Percentiles rank a stretch among this genome's conserved stretches.
Conservation (phyloP, 2,888 invertebrate genomes). For the Boloria euphrosyne region DNA sequence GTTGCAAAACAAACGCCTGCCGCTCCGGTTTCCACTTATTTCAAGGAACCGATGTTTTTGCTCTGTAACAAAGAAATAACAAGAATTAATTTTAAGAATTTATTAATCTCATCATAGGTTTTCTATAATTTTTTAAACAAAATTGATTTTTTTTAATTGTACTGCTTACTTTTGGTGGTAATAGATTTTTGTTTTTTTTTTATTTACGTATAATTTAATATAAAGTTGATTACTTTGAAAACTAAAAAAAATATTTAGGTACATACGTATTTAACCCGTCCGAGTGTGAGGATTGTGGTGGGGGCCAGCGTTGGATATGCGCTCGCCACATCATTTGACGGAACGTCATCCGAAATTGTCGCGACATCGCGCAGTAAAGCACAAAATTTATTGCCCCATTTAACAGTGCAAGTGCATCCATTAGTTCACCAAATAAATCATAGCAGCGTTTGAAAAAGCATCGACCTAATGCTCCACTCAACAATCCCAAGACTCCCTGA, state of each 20-base stretch:
- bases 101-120: no score
- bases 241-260: slow-evolving; percentile 36
- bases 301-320: slow-evolving; percentile 71
- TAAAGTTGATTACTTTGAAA: no score
- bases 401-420: slow-evolving; percentile 94
- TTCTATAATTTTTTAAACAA: no score
- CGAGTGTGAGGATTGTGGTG: slow-evolving; percentile 81
- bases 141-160: no score
- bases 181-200: not conserved
- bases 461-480: slow-evolving; percentile 77
- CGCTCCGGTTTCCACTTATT: slow-evolving; percentile 73
- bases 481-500: slow-evolving; percentile 84
- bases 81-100: not conserved
- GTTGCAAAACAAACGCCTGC: slow-evolving; percentile 68
- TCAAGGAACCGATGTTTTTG: slow-evolving; percentile 76
- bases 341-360: slow-evolving; percentile 89
- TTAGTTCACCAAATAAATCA: slow-evolving; percentile 90
- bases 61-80: slow-evolving; percentile 57
- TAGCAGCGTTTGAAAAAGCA: slow-evolving; percentile 92
- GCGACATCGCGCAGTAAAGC: slow-evolving; percentile 96
- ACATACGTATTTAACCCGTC: slow-evolving; percentile 86
- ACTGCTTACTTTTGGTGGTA: no score
- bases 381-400: slow-evolving; percentile 97
- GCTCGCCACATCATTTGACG: slow-evolving; percentile 74
- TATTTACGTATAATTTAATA: not conserved